Percentiles rank a stretch among this genome's conserved stretches.
phyloP scores from a whole-genome alignment of 2,797 vertebrate species.

The Clamator glandarius region DNA sequence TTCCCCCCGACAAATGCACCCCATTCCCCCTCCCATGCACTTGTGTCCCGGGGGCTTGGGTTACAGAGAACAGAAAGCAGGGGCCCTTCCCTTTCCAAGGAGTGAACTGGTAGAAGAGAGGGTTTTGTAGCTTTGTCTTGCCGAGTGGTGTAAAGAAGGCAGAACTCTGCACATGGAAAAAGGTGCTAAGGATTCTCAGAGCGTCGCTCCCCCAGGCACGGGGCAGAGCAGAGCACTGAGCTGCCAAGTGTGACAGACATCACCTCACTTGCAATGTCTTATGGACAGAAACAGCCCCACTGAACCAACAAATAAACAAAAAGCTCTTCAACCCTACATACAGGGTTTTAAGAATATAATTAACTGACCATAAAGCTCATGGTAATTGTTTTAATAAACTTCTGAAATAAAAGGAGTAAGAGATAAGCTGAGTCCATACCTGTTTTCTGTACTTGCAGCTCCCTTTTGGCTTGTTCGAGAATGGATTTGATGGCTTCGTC shows the following conservation, averaged over 20 bases:
- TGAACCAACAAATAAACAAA: not conserved
- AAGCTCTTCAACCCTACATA: not conserved
- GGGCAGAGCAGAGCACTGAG: not conserved
- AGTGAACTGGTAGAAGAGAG: not conserved
- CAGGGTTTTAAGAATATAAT: slow-evolving; percentile 40
- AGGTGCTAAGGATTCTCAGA: not conserved
- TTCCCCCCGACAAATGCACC: not conserved
- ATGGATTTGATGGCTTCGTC: slow-evolving; percentile 98
- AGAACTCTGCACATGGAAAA: not conserved
- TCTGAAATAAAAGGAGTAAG: not conserved
- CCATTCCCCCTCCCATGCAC: not conserved
- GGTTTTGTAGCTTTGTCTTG: not conserved
- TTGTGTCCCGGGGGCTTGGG: not conserved
- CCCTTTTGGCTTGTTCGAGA: slow-evolving; percentile 95
- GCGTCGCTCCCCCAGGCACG: accelerated
- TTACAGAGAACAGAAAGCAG: not conserved
- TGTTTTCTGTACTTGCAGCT: slow-evolving; percentile 96
- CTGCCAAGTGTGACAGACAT: accelerated
- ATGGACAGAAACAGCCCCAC: not conserved
- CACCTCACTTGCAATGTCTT: not conserved
- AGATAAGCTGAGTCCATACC: slow-evolving; percentile 75
- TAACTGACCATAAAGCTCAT: slow-evolving; percentile 41
- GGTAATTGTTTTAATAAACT: slow-evolving; percentile 41
- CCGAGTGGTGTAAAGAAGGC: not conserved
- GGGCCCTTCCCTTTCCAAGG: not conserved